Percentiles rank a stretch among this genome's conserved stretches.
phyloP scores from a whole-genome alignment of 2,797 vertebrate species.

The Geotrypetes seraphini region DNA sequence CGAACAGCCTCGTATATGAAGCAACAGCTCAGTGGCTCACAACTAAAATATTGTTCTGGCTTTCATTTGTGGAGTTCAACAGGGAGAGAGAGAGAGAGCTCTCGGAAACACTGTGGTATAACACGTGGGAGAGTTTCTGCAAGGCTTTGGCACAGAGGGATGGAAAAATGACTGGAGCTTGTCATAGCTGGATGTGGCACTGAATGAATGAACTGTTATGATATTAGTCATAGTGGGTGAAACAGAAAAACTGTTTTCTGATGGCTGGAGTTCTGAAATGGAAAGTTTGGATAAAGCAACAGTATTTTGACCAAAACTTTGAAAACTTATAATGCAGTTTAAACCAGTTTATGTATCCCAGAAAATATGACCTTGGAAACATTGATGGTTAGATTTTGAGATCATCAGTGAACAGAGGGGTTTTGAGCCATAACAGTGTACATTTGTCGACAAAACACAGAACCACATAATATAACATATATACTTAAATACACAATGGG shows the following conservation, averaged over 20 bases:
- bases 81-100: neutral
- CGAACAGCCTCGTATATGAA: too few relatives aligned
- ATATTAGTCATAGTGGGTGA: constrained; percentile 29
- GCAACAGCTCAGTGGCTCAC: too few relatives aligned
- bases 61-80: too few relatives aligned
- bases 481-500: too few relatives aligned
- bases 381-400: constrained; percentile 1
- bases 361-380: neutral
- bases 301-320: constrained; percentile 16
- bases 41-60: too few relatives aligned
- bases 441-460: neutral
- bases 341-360: constrained; percentile 1
- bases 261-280: constrained; percentile 36
- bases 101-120: constrained; percentile 15
- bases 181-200: constrained; percentile 38
- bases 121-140: constrained; percentile 21
- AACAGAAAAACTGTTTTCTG: constrained; percentile 15
- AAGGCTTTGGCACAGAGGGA: constrained; percentile 36
- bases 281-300: constrained; percentile 41
- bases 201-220: constrained; percentile 66
- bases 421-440: neutral
- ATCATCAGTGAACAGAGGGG: neutral
- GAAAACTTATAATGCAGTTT: constrained; percentile 9
- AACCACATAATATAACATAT: neutral
- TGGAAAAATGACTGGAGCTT: constrained; percentile 54